phyloP scores from a whole-genome alignment of 1,140 invertebrate genomes.

The Acyrthosiphon pisum region DNA sequence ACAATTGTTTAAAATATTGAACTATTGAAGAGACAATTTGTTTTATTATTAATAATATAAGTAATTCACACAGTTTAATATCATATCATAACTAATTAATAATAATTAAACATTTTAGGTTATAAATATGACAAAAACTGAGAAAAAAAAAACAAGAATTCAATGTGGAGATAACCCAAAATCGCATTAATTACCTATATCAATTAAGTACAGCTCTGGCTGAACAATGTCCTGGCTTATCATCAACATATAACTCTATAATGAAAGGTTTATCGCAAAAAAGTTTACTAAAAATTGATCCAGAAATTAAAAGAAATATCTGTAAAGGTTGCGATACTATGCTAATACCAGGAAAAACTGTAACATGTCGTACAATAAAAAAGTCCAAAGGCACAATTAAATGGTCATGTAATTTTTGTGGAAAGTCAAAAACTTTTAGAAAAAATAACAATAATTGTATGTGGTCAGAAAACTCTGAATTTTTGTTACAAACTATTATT shows the following conservation, averaged over 20 bases:
- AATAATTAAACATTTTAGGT: neutral
- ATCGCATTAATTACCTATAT: constrained; percentile 60
- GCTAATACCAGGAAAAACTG: constrained; percentile 60
- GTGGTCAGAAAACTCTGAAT: constrained; percentile 15
- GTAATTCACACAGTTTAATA: neutral
- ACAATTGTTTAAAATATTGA: neutral
- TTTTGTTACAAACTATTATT: constrained; percentile 41
- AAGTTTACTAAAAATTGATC: constrained; percentile 58
- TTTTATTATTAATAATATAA: neutral
- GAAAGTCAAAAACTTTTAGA: constrained; percentile 21
- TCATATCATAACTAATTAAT: neutral
- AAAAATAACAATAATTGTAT: constrained; percentile 43
- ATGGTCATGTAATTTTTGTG: constrained; percentile 59
- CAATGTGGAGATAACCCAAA: constrained; percentile 32
- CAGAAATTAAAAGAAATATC: constrained; percentile 60
- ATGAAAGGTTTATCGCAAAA: constrained; percentile 59
- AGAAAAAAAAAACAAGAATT: constrained; percentile 52
- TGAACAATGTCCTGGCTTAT: constrained; percentile 36
- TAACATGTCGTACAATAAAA: constrained; percentile 59
- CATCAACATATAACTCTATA: constrained; percentile 59
- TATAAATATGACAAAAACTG: neutral
- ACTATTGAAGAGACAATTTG: neutral
- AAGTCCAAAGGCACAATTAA: constrained; percentile 59
- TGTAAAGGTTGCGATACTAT: constrained; percentile 61
- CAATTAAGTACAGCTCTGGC: constrained; percentile 55